Evolutionary conservation across 2,797 vertebrate species (phyloP), one percentile per base, ranked within the genome.

Genomic region (Peromyscus nudipes): DNA sequence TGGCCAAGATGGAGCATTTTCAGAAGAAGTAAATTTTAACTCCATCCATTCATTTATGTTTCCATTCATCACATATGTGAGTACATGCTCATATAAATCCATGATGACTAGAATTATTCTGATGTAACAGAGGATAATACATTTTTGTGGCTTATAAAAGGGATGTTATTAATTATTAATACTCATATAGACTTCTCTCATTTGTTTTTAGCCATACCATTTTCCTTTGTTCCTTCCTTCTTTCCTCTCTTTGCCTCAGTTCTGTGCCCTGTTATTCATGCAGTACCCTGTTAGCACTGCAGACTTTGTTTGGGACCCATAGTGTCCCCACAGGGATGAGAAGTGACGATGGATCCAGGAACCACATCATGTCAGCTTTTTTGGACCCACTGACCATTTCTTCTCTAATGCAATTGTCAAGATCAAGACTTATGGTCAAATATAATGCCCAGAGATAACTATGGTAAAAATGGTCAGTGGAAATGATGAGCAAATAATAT

Each of bases 1-100:
- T 40, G 80, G 23, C 21, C 57, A 86, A 43, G 17, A 64, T 43
- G 27, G 4, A 65, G 57, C 11, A 73, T 96, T 92, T 84, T 65
- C 49, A 67, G 27, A 3, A 67, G 27, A 4, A 21, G 13, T 85
- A 31, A 94, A 87, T 65, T 84, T 92, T 52, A 92, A 19, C 52
- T 90, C 86, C 82, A 81, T 76, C 62, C 37, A 46, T 75, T 92
- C 62, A 23, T 83, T 95, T 60, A 43, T 55, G 37, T 43, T 83
- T 95, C 37, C 60, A 80, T 76, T 89, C 29, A 89, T 73, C 40
- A 73, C 40, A 77, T 46, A 64, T 34, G 37, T 71, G 29, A 86
- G 27, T 40, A 25, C 1, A 34, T 82, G 31, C 23, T 57, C 64
- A 1, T 76, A 64, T 89, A 67, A 81, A 21, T 82, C n/a, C 67